phyloP scores from a whole-genome alignment of 1,140 invertebrate genomes.

The Drosophila obscura region DNA sequence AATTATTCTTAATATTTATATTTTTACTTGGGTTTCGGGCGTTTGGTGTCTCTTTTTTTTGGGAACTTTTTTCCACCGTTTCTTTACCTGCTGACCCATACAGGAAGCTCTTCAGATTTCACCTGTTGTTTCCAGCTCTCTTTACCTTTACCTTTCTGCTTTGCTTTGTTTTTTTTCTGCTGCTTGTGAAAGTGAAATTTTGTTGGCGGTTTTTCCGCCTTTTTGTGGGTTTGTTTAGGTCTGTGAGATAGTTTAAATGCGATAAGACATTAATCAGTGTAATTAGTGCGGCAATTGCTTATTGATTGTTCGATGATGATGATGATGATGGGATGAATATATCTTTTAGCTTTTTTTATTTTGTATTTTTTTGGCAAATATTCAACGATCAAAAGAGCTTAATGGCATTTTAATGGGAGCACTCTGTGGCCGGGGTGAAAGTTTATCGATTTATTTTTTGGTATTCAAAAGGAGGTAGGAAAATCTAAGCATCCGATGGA shows the following conservation, averaged over 20 bases:
- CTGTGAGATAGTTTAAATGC: slow-evolving; percentile 25
- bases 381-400: slow-evolving; percentile 6
- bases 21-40: slow-evolving; percentile 7
- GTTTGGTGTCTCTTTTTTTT: slow-evolving; percentile 22
- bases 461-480: slow-evolving; percentile 30
- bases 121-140: slow-evolving; percentile 19
- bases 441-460: slow-evolving; percentile 55
- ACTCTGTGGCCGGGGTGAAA: slow-evolving; percentile 39
- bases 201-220: slow-evolving; percentile 3
- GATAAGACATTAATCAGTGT: slow-evolving; percentile 41
- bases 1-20: slow-evolving; percentile 52
- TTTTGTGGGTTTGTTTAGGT: slow-evolving; percentile 1
- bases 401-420: slow-evolving; percentile 53
- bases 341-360: not conserved
- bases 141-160: too few relatives aligned
- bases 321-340: not conserved
- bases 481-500: too few relatives aligned
- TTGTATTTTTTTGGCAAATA: slow-evolving; percentile 33
- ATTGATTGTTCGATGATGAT: slow-evolving; percentile 23
- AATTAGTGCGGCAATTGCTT: slow-evolving; percentile 42
- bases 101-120: slow-evolving; percentile 45
- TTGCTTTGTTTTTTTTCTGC: too few relatives aligned
- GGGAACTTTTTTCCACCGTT: slow-evolving; percentile 21
- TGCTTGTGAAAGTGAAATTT: slow-evolving; percentile 46
- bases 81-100: slow-evolving; percentile 8